Base-by-base conservation (phyloP, 2,888 invertebrate genomes). In the Lagria hirta region DNA sequence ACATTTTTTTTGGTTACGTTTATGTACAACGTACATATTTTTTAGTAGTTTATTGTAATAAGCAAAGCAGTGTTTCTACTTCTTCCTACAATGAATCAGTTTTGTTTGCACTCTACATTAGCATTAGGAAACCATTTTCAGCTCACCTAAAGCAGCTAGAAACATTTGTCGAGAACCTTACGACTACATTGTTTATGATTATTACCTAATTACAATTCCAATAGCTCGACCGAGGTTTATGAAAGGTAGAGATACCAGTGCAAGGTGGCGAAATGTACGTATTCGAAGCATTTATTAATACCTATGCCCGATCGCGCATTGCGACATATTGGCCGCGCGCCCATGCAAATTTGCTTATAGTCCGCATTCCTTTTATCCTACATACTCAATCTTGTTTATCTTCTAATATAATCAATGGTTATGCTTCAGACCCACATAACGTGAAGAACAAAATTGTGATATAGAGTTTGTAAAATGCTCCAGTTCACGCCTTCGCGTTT, bases 251-350 rank as follows among this genome's bases (percentile, higher is more conserved):
- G 42, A 42, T 42, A 42, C 21, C 48, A 41, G 40, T 40, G 43
- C 40, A 40, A 48, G 48, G 48, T 48, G 48, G 44, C 41, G 44
- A 48, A 48, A 48, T 40, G 43, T 36, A 44, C 43, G 48, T 48
- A 48, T 44, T 34, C 48, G 24, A 48, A 36, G 41, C 38, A 48
- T 48, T 48, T 48, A 48, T 48, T 48, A 48, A 48, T 48, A 43
- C 44, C 38, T 48, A 44, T 24, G 40, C 15, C 35, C 32, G 48
- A 48, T 48, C 48, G 43, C 48, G 43, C 43, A 40, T 44, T 48
- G 43, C 48, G 35, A 48, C 48, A 48, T 44, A 40, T 48, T 48
- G 48, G 48, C 43, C 40, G 43, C 27, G 48, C 48, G 48, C 44
- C 48, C 48, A 48, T 44, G 48, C 43, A 43, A 43, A 43, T 43